phyloP scores from a whole-genome alignment of 23 tunicate genomes.

The Trididemnum miniatum region DNA sequence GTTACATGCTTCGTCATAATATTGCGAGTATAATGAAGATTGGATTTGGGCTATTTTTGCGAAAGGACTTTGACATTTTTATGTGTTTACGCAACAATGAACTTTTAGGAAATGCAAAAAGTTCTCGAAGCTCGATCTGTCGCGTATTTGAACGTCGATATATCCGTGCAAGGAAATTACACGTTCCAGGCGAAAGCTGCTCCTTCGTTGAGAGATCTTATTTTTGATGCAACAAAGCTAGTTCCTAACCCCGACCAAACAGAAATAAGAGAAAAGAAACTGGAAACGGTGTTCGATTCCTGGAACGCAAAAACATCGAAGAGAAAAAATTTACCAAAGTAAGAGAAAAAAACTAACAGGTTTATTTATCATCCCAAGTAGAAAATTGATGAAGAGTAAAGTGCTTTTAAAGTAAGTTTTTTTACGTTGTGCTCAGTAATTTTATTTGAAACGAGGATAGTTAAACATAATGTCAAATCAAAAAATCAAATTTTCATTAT shows the following conservation, averaged over 20 bases:
- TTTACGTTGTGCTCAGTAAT: no score
- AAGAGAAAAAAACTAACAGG: neutral
- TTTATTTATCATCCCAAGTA: no score
- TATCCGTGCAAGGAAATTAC: conserved; percentile 50
- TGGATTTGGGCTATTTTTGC: no score
- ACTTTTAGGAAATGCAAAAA: conserved; percentile 27
- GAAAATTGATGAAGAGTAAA: no score
- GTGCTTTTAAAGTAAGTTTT: no score
- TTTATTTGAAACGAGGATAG: no score
- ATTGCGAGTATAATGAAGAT: no score
- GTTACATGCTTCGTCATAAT: no score
- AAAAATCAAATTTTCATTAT: no score
- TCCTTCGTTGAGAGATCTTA: conserved; percentile 29
- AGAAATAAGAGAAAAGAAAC: neutral
- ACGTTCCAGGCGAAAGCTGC: conserved; percentile 37
- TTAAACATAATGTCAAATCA: no score
- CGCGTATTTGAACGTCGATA: conserved; percentile 65
- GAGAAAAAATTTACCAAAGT: neutral
- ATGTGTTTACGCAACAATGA: neutral
- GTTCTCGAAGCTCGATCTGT: conserved; percentile 45
- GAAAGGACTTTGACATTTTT: neutral
- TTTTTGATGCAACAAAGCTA: conserved; percentile 38
- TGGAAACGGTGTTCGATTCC: conserved; percentile 33
- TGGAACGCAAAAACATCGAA: conserved; percentile 24
- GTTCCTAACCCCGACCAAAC: conserved; percentile 34